These are phyloP conservation scores for Capromys pilorides DNA, from an alignment of 2,797 vertebrate genomes.

Conservation along the genomic window DNA sequence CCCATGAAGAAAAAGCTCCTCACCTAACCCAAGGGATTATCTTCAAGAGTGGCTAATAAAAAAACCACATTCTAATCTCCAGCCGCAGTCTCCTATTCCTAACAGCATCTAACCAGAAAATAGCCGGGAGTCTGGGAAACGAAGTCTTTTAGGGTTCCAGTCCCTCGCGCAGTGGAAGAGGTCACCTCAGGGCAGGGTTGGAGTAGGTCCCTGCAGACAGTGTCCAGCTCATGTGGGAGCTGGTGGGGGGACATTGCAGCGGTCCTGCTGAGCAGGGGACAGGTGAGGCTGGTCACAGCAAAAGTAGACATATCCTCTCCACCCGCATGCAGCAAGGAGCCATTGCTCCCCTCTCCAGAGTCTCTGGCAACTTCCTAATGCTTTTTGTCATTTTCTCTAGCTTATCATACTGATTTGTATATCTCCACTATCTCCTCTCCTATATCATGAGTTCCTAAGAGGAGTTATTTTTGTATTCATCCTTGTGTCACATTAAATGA, in stretches of 20 bases:
- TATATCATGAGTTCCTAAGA: neutral
- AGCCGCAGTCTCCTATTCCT: neutral
- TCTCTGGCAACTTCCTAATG: neutral
- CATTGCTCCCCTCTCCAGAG: neutral
- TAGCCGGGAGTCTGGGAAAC: neutral
- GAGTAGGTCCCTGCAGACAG: neutral
- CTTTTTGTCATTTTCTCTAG: neutral
- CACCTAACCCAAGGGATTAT: neutral
- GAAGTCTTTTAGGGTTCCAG: neutral
- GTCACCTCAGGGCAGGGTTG: neutral
- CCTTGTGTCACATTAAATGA: neutral
- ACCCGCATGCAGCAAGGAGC: neutral
- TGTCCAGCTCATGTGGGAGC: neutral
- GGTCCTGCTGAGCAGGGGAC: neutral
- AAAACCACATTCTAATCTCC: neutral
- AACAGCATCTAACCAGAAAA: neutral
- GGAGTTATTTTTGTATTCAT: neutral
- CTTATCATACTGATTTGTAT: neutral
- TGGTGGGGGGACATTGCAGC: too few species aligned
- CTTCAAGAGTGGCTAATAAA: neutral
- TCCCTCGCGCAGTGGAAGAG: neutral
- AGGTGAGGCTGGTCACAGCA: neutral
- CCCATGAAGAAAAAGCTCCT: neutral
- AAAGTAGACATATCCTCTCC: neutral
- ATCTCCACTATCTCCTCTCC: too few species aligned